Percentiles rank a stretch among this genome's conserved stretches.
Conservation (phyloP, 2,888 invertebrate species). For the Phaedon cochleariae region DNA sequence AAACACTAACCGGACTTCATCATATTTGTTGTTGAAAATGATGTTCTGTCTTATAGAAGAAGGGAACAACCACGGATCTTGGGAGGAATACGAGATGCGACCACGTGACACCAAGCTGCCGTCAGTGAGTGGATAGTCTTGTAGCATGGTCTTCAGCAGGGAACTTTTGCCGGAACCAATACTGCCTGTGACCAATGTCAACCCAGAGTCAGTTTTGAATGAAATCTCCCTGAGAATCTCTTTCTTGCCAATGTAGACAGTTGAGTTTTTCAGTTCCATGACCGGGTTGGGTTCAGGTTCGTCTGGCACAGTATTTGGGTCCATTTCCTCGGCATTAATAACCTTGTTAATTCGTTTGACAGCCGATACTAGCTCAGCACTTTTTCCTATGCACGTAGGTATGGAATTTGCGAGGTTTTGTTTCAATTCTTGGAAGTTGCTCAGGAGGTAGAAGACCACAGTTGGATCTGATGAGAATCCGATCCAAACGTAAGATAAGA, state of each 20-base stretch:
- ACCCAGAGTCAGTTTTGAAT: conserved; percentile 58
- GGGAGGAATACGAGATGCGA: conserved; percentile 49
- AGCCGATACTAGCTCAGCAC: conserved; percentile 60
- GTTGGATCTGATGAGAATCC: conserved; percentile 45
- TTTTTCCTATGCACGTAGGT: conserved; percentile 70
- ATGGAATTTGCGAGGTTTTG: conserved; percentile 91
- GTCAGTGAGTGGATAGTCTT: conserved; percentile 43
- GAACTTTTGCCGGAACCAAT: conserved; percentile 59
- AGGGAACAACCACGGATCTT: conserved; percentile 54
- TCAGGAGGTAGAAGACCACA: conserved; percentile 39
- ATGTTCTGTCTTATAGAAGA: conserved; percentile 53
- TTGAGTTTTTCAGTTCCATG: conserved; percentile 22
- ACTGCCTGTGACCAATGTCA: conserved; percentile 68
- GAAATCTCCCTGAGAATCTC: conserved; percentile 60
- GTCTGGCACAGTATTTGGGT: conserved; percentile 60
- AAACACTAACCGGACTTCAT: conserved; percentile 43
- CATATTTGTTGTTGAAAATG: conserved; percentile 55
- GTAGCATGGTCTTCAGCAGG: conserved; percentile 48
- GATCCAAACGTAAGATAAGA: conserved; percentile 45
- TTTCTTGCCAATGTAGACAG: conserved; percentile 44
- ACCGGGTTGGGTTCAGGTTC: conserved; percentile 13
- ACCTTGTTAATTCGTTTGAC: conserved; percentile 73
- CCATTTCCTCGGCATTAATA: conserved; percentile 72
- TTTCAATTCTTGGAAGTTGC: conserved; percentile 57
- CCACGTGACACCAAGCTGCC: conserved; percentile 42